A percentile compares a stretch with the other conserved stretches of the same genome.
These are phyloP conservation scores for Morus bassanus DNA, from an alignment of 2,797 vertebrate species.

Conservation along the genomic window DNA sequence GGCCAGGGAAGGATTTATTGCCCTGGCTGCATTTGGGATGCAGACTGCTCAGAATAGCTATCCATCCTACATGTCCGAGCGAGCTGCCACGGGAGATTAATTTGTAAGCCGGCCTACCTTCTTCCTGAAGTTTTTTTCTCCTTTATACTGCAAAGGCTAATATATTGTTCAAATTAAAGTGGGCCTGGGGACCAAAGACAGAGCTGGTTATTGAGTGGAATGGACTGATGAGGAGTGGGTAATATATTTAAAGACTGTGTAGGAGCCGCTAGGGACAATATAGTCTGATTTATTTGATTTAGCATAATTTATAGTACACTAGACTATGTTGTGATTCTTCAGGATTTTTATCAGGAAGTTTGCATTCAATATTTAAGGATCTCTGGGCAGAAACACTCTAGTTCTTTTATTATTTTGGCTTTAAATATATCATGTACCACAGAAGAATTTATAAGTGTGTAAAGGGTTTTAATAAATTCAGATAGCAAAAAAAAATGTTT, in stretches of 20 bases:
- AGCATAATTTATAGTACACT: conserved; percentile 39
- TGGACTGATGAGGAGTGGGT: conserved; percentile 54
- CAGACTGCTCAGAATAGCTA: neutral
- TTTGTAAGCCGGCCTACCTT: conserved; percentile 8
- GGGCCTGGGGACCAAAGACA: conserved; percentile 12
- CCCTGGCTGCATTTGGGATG: neutral
- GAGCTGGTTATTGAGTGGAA: conserved; percentile 59
- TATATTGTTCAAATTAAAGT: conserved; percentile 38
- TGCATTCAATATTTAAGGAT: conserved; percentile 46
- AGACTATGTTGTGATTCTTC: conserved; percentile 26
- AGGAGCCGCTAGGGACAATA: conserved; percentile 33
- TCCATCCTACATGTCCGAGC: neutral
- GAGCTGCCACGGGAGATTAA: conserved; percentile 22
- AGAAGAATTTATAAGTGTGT: conserved; percentile 22
- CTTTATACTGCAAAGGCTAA: conserved; percentile 36
- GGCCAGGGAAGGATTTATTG: neutral
- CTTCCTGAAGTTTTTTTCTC: conserved; percentile 40
- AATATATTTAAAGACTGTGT: conserved; percentile 57
- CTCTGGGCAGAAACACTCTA: conserved; percentile 9
- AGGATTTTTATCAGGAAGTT: conserved; percentile 56
- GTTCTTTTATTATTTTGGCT: conserved; percentile 45
- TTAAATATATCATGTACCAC: neutral
- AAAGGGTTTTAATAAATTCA: conserved; percentile 23
- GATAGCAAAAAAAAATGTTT: neutral
- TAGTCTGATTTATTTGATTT: conserved; percentile 60